These are phyloP conservation scores for Antennarius striatus DNA, from an alignment of 2,113 vertebrate genomes.

Conservation along the genomic window DNA sequence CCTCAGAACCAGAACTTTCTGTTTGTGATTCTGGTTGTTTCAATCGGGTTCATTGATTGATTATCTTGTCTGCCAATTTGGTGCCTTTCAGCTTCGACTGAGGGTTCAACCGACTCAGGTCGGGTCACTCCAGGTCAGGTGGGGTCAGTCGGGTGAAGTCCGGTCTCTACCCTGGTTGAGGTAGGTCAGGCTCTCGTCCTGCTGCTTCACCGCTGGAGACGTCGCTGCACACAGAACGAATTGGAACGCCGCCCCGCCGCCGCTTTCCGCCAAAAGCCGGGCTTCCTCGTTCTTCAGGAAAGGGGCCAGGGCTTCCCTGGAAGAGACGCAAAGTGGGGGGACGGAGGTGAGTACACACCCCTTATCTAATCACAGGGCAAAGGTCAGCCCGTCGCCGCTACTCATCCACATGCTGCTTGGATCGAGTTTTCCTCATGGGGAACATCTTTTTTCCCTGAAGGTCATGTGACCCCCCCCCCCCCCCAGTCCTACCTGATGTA, in stretches of 20 bases:
- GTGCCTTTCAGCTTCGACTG: too few species aligned
- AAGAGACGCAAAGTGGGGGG: constrained; percentile 32
- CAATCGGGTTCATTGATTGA: too few species aligned
- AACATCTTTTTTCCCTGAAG: too few species aligned
- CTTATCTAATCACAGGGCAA: constrained; percentile 40
- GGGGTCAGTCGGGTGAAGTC: too few species aligned
- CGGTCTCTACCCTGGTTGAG: constrained; percentile 93
- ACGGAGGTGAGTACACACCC: neutral
- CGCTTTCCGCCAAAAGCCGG: constrained; percentile 80
- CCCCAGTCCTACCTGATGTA: constrained; percentile 85
- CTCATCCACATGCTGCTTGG: too few species aligned
- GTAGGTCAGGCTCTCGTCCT: constrained; percentile 92
- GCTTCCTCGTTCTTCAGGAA: constrained; percentile 90
- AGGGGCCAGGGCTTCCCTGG: constrained; percentile 90
- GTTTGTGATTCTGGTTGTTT: too few species aligned
- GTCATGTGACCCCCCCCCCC: too few species aligned
- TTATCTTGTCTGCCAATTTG: too few species aligned
- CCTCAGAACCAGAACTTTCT: too few species aligned
- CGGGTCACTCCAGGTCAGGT: too few species aligned
- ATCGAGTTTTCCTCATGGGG: too few species aligned
- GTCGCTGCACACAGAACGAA: constrained; percentile 90
- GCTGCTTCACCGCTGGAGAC: constrained; percentile 90
- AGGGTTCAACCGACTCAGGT: too few species aligned
- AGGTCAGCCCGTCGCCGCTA: neutral
- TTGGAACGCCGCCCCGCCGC: constrained; percentile 83